These are phyloP conservation scores for Dipodomys merriami DNA, from an alignment of 2,113 vertebrate species.

Conservation along the genomic window DNA sequence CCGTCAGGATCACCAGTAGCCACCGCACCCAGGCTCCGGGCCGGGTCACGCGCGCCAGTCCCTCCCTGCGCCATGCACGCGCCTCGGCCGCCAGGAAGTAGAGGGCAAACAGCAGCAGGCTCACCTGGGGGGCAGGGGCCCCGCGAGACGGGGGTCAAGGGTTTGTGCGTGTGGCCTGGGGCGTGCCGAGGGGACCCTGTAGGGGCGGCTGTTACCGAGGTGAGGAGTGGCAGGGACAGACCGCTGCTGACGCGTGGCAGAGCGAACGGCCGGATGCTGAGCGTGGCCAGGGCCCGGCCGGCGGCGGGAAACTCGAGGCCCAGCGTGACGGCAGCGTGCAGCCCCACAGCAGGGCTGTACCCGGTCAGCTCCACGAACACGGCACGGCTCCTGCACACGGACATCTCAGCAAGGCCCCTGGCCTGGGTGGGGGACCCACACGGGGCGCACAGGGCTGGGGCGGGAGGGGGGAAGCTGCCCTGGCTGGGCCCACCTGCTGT, in stretches of 20 bases:
- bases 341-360: constrained; percentile 94
- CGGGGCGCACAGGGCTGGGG: background rate
- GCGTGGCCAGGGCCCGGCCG: constrained; percentile 85
- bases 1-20: constrained; percentile 90
- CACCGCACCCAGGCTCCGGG: constrained; percentile 88
- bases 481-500: constrained; percentile 88
- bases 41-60: constrained; percentile 86
- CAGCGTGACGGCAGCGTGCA: constrained; percentile 91
- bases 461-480: background rate
- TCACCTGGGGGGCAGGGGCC: constrained; percentile 85
- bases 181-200: no score
- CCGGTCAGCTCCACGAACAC: constrained; percentile 95
- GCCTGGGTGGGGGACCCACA: no score
- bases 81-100: constrained; percentile 91
- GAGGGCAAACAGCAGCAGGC: constrained; percentile 91
- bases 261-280: constrained; percentile 89
- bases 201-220: constrained; percentile 88
- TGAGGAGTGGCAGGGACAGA: constrained; percentile 92
- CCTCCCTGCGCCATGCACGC: constrained; percentile 86
- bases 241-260: constrained; percentile 89
- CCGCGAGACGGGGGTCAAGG: no score
- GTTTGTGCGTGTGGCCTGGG: no score
- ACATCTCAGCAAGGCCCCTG: accelerated
- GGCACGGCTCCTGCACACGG: constrained; percentile 87
- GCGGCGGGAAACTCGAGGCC: constrained; percentile 92